Conservation (phyloP, 64 coral and sea anemone species). For the Montipora capricornis region DNA sequence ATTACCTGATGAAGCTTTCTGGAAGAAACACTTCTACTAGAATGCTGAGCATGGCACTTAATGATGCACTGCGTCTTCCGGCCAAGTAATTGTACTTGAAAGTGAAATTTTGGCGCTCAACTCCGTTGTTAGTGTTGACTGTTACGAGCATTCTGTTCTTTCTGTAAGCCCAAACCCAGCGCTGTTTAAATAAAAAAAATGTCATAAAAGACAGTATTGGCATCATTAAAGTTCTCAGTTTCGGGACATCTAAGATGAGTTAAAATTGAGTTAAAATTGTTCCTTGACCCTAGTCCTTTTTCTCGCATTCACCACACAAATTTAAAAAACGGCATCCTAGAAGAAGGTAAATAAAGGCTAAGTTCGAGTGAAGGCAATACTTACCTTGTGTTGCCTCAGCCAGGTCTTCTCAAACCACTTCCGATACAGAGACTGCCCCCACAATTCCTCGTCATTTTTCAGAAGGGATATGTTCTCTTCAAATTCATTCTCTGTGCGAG, state of each 20-base stretch:
- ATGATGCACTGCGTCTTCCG: too few relatives aligned
- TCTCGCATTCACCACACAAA: not conserved
- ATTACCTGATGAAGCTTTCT: too few relatives aligned
- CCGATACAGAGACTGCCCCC: not conserved
- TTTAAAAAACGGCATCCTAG: not conserved
- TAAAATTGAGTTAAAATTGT: not conserved
- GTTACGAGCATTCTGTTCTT: too few relatives aligned
- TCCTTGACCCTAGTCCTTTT: not conserved
- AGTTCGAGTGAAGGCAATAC: not conserved
- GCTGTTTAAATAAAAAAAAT: not conserved
- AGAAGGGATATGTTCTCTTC: not conserved
- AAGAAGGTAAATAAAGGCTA: not conserved
- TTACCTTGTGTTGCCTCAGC: slow-evolving; percentile 42
- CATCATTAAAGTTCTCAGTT: not conserved
- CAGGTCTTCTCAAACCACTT: slow-evolving; percentile 71
- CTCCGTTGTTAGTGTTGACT: too few relatives aligned
- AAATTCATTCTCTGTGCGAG: not conserved
- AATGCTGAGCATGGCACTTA: too few relatives aligned
- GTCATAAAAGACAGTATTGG: not conserved
- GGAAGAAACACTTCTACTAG: too few relatives aligned
- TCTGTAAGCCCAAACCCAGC: slow-evolving; percentile 41
- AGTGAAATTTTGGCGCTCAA: too few relatives aligned
- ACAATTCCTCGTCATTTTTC: not conserved
- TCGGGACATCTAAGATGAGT: not conserved
- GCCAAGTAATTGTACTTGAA: too few relatives aligned